These are phyloP conservation scores for Gortyna flavago DNA, from an alignment of 2,888 invertebrate species.

Conservation along the genomic window DNA sequence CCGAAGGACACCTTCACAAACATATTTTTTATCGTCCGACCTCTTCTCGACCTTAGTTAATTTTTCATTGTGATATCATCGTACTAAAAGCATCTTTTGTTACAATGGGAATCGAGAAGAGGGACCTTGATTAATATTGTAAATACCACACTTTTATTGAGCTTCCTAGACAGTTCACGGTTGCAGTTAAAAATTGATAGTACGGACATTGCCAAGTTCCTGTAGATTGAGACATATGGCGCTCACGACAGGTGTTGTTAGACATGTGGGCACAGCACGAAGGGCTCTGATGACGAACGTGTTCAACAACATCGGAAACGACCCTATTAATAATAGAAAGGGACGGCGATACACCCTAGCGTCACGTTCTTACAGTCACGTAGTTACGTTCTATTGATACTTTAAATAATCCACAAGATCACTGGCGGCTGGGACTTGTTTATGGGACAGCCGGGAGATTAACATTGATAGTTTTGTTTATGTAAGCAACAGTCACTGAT, in stretches of 20 bases:
- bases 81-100: conserved; percentile 53
- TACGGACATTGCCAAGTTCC: conserved; percentile 63
- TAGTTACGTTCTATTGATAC: conserved; percentile 75
- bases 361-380: conserved; percentile 70
- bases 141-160: conserved; percentile 68
- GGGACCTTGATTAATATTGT: conserved; percentile 55
- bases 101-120: conserved; percentile 48
- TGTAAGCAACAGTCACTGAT: conserved; percentile 50
- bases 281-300: conserved; percentile 82
- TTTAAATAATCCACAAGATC: conserved; percentile 77
- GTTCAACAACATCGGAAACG: conserved; percentile 59
- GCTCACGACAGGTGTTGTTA: conserved; percentile 81
- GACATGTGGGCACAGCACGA: conserved; percentile 82
- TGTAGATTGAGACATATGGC: conserved; percentile 74
- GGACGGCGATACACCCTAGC: conserved; percentile 71
- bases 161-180: conserved; percentile 81
- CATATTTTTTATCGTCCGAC: conserved; percentile 64
- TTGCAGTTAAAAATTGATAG: conserved; percentile 66
- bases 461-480: conserved; percentile 62
- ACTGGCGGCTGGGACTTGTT: conserved; percentile 64
- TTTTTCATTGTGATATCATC: conserved; percentile 51
- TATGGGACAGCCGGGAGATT: conserved; percentile 66
- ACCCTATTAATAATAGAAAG: conserved; percentile 74
- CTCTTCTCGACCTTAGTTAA: conserved; percentile 67
- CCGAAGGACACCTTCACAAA: conserved; percentile 70